A percentile compares a stretch with the other conserved stretches of the same genome.
phyloP scores from a whole-genome alignment of 2,113 vertebrate genomes.

The Genyomyrus donnyi region DNA sequence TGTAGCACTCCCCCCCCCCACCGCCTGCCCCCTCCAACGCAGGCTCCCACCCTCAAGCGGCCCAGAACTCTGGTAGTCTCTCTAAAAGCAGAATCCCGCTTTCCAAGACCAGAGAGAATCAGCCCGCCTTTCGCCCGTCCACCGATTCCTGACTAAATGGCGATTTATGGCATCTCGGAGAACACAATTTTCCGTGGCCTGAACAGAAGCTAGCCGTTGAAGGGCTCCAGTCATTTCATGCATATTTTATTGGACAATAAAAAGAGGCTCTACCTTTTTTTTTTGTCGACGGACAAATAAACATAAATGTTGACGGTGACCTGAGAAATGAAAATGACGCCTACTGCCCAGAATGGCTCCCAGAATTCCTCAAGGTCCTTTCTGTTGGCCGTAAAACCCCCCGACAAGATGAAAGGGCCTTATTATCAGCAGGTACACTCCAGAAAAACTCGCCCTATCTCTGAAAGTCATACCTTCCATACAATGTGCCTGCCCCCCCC shows the following conservation, averaged over 20 bases:
- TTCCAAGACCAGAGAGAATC: not conserved
- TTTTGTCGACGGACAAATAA: not conserved
- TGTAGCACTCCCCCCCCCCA: not conserved
- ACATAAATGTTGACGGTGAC: not conserved
- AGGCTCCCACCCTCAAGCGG: not conserved
- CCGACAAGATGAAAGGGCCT: slow-evolving; percentile 33
- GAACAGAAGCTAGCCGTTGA: not conserved
- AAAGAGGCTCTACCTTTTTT: not conserved
- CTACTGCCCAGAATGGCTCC: not conserved
- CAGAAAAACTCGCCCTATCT: slow-evolving; percentile 23
- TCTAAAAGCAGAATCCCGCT: not conserved
- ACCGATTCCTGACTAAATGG: not conserved
- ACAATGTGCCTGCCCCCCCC: not conserved
- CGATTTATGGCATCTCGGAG: not conserved
- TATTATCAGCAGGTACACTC: slow-evolving; percentile 34
- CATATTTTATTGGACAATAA: slow-evolving; percentile 12
- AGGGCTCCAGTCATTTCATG: slow-evolving; percentile 3
- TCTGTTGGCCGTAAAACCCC: not conserved
- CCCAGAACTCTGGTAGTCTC: not conserved
- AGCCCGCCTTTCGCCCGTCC: not conserved
- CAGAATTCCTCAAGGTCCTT: not conserved
- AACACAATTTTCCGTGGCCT: not conserved
- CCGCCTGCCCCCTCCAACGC: not conserved
- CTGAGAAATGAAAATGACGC: not conserved
- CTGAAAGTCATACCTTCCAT: slow-evolving; percentile 44